These are phyloP conservation scores for Ceraclea dissimilis DNA, from an alignment of 2,888 invertebrate species.

Conservation along the genomic window DNA sequence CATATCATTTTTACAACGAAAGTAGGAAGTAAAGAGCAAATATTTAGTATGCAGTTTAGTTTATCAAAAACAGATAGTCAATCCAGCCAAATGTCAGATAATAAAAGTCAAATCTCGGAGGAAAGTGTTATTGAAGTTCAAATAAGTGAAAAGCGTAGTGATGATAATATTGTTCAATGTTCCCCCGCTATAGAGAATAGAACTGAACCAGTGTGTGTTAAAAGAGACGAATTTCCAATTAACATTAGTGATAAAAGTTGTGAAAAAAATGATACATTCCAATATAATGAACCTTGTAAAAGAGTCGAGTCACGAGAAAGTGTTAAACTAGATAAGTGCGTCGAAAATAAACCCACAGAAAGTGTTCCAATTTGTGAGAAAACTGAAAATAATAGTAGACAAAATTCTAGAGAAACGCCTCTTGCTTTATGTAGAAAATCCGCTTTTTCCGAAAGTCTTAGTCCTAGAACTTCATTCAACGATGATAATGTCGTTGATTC, in stretches of 20 bases:
- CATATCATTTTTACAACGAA: conserved; percentile 60
- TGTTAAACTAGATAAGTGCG: conserved; percentile 16
- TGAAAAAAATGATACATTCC: background rate
- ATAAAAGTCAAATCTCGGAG: conserved; percentile 25
- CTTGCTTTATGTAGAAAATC: conserved; percentile 15
- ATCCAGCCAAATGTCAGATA: conserved; percentile 51
- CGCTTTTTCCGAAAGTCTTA: conserved; percentile 16
- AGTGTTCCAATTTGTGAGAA: conserved; percentile 10
- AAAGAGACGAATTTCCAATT: background rate
- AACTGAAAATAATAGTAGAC: conserved; percentile 9
- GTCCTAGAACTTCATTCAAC: conserved; percentile 29
- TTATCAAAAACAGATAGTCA: conserved; percentile 58
- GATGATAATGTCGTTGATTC: conserved; percentile 48
- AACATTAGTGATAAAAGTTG: conserved; percentile 27
- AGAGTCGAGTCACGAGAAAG: conserved; percentile 17
- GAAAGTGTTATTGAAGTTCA: conserved; percentile 25
- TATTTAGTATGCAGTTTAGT: conserved; percentile 59
- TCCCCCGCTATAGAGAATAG: conserved; percentile 21
- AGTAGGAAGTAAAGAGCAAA: conserved; percentile 60
- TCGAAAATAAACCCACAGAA: conserved; percentile 9
- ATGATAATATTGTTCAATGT: conserved; percentile 10
- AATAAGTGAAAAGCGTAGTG: conserved; percentile 18
- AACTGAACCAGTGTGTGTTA: conserved; percentile 16
- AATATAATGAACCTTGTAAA: background rate
- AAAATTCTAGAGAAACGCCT: conserved; percentile 7